A percentile compares a stretch with the other conserved stretches of the same genome.
phyloP scores from a whole-genome alignment of 2,888 invertebrate species.

The Mallateleia sp. region DNA sequence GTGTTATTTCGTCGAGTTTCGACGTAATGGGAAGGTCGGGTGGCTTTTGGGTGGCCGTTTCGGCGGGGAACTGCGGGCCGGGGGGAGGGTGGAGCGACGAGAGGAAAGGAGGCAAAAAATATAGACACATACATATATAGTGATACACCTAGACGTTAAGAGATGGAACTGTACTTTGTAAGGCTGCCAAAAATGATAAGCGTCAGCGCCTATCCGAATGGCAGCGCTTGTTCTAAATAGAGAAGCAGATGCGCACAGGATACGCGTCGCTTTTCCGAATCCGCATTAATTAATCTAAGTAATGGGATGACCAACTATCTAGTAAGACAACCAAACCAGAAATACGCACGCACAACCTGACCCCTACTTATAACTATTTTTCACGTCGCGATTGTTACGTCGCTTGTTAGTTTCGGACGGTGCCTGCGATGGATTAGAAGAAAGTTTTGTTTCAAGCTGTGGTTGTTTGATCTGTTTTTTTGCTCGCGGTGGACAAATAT shows the following conservation, averaged over 20 bases:
- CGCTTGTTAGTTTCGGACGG: neutral
- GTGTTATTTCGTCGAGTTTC: constrained; percentile 77
- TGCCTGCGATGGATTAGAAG: too few species aligned
- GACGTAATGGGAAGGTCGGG: constrained; percentile 65
- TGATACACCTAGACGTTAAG: constrained; percentile 60
- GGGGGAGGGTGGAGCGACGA: too few species aligned
- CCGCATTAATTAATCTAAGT: constrained; percentile 72
- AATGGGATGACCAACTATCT: constrained; percentile 59
- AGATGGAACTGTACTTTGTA: constrained; percentile 68
- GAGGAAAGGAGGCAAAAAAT: constrained; percentile 44
- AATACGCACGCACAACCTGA: constrained; percentile 47
- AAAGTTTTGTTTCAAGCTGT: too few species aligned
- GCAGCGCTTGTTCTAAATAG: constrained; percentile 69
- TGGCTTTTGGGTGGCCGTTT: constrained; percentile 48
- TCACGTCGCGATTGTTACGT: constrained; percentile 2
- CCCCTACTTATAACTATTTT: constrained; percentile 38
- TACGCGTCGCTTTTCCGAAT: constrained; percentile 65
- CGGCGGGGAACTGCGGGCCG: constrained; percentile 13
- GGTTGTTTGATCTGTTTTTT: too few species aligned
- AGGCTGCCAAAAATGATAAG: constrained; percentile 77
- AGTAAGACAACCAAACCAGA: constrained; percentile 62
- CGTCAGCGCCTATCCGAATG: constrained; percentile 69
- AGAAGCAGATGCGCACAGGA: constrained; percentile 71
- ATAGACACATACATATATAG: too few species aligned
- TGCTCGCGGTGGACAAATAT: too few species aligned